These are phyloP conservation scores for Lophura nycthemera DNA, from an alignment of 2,113 vertebrate genomes.

Conservation along the genomic window DNA sequence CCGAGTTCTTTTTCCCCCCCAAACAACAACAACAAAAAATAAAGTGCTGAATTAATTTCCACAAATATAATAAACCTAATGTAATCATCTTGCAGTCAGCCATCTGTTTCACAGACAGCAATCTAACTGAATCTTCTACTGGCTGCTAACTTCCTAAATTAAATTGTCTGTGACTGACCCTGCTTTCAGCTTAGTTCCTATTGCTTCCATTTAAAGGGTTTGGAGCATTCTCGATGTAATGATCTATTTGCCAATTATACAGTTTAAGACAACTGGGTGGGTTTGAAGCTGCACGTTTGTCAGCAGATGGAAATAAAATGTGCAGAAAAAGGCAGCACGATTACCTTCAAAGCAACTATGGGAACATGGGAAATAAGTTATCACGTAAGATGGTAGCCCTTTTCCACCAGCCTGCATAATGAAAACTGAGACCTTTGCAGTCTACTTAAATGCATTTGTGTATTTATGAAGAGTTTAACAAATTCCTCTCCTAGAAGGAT, in stretches of 20 bases:
- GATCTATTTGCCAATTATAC: neutral
- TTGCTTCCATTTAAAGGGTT: neutral
- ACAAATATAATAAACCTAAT: constrained; percentile 72
- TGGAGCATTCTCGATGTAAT: neutral
- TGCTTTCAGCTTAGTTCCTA: constrained; percentile 41
- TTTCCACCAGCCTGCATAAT: neutral
- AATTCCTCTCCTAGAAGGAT: neutral
- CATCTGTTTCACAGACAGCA: constrained; percentile 78
- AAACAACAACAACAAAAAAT: neutral
- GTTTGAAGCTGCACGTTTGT: constrained; percentile 4
- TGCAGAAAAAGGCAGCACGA: neutral
- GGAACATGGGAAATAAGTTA: neutral
- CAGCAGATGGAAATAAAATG: neutral
- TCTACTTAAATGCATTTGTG: neutral
- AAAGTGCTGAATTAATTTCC: constrained; percentile 80
- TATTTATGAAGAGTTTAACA: neutral
- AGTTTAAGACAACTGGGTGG: neutral
- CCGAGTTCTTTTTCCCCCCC: neutral
- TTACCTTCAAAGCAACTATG: neutral
- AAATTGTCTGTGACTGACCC: constrained; percentile 47
- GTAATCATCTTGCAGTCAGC: constrained; percentile 67
- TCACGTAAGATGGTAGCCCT: neutral
- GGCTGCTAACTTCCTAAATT: constrained; percentile 70
- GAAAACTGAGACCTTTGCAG: neutral
- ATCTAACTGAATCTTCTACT: constrained; percentile 65